Evolutionary conservation across 2,888 invertebrate genomes (phyloP).

Genomic region (Pterostichus niger): DNA sequence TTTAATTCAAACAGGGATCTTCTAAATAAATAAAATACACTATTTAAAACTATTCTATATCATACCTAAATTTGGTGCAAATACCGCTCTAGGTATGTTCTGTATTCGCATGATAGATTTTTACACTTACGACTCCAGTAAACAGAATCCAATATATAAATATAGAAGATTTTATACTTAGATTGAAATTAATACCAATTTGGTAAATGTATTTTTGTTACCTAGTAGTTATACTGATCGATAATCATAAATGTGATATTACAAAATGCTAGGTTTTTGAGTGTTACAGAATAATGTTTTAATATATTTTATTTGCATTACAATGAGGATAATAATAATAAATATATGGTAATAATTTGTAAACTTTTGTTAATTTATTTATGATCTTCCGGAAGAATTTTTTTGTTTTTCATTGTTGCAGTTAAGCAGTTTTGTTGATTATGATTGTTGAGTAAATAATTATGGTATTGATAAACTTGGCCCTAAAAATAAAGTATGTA

Average conservation of each 20-base stretch:
- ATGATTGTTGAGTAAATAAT: slow-evolving; percentile 13
- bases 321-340: slow-evolving; percentile 58
- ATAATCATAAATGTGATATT: slow-evolving; percentile 67
- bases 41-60: slow-evolving; percentile 45
- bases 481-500: slow-evolving; percentile 28
- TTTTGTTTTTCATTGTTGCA: slow-evolving; percentile 12
- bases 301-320: slow-evolving; percentile 66
- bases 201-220: slow-evolving; percentile 66
- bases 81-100: slow-evolving; percentile 30
- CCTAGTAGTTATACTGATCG: slow-evolving; percentile 67
- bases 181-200: slow-evolving; percentile 65
- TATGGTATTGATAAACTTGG: slow-evolving; percentile 51
- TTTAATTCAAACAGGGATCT: slow-evolving; percentile 58
- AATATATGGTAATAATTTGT: slow-evolving; percentile 59
- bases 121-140: slow-evolving; percentile 61
- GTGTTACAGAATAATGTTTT: slow-evolving; percentile 63
- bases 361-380: slow-evolving; percentile 40
- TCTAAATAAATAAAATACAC: slow-evolving; percentile 29
- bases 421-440: neutral
- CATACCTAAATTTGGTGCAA: slow-evolving; percentile 18
- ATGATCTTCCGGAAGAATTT: neutral
- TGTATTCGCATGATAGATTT: slow-evolving; percentile 59
- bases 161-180: slow-evolving; percentile 65
- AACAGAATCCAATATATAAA: slow-evolving; percentile 58
- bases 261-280: slow-evolving; percentile 64